Conservation (phyloP, 2,888 invertebrate genomes). For the Corbicula japonica region DNA sequence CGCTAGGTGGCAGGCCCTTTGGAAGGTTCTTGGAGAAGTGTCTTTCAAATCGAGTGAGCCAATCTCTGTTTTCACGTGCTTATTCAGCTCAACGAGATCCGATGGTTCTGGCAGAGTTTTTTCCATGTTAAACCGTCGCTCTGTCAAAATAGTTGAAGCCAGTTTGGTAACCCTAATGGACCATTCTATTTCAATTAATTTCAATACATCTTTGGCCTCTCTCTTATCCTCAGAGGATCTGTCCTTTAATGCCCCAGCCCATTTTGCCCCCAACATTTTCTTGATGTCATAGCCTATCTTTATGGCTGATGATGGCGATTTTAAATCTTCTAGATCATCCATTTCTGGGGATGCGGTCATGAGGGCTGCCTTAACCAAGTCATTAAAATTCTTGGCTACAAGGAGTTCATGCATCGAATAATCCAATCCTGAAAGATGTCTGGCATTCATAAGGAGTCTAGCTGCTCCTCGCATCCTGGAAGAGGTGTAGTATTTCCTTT, state of each 20-base stretch:
- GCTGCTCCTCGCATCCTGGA: slow-evolving; percentile 50
- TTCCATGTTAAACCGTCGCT: slow-evolving; percentile 24
- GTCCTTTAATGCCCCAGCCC: slow-evolving; percentile 44
- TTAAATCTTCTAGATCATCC: slow-evolving; percentile 62
- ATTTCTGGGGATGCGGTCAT: slow-evolving; percentile 47
- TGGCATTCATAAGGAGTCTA: slow-evolving; percentile 36
- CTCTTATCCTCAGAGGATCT: slow-evolving; percentile 2
- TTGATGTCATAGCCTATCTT: slow-evolving; percentile 63
- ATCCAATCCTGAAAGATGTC: background rate
- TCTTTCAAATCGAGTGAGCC: background rate
- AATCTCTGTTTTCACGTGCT: slow-evolving; percentile 17
- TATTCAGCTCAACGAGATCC: slow-evolving; percentile 29
- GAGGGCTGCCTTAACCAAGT: slow-evolving; percentile 45
- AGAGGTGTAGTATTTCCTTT: slow-evolving; percentile 59
- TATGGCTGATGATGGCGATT: slow-evolving; percentile 55
- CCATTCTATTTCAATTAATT: slow-evolving; percentile 43
- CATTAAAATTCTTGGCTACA: slow-evolving; percentile 40
- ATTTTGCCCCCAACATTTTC: slow-evolving; percentile 53
- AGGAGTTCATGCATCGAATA: slow-evolving; percentile 29
- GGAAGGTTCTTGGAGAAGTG: slow-evolving; percentile 8
- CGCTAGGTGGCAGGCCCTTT: slow-evolving; percentile 18
- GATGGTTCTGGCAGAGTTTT: slow-evolving; percentile 20
- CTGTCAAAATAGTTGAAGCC: slow-evolving; percentile 11
- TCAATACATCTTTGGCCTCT: slow-evolving; percentile 47
- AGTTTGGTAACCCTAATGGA: slow-evolving; percentile 33